Percentiles rank a stretch among this genome's conserved stretches.
Conservation (phyloP, 2,888 invertebrate genomes). For the Ormyrus thymus region DNA sequence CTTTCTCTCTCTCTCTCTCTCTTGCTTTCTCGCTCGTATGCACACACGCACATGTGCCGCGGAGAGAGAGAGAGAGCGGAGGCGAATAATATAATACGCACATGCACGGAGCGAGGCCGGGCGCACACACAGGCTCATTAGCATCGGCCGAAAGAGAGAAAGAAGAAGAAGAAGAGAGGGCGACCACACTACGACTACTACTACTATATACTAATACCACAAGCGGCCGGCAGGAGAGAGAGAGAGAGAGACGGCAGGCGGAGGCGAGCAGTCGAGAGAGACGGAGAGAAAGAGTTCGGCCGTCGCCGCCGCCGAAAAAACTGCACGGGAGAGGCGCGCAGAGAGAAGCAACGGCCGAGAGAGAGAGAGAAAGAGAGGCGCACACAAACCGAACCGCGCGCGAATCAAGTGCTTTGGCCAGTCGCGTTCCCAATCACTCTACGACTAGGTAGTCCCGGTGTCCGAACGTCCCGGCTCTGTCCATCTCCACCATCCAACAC, state of each 20-base stretch:
- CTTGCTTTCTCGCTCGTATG: constrained; percentile 28
- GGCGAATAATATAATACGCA: constrained; percentile 52
- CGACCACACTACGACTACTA: constrained; percentile 50
- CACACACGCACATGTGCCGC: constrained; percentile 52
- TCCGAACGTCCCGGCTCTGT: constrained; percentile 62
- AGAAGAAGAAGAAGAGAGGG: constrained; percentile 52
- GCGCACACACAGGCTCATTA: constrained; percentile 61
- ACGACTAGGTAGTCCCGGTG: constrained; percentile 75
- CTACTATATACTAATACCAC: constrained; percentile 55
- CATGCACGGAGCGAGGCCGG: constrained; percentile 56
- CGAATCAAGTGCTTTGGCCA: constrained; percentile 74
- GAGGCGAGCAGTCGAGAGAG: constrained; percentile 38
- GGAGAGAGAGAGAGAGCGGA: constrained; percentile 3
- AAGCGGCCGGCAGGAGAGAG: neutral
- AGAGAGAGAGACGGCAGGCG: constrained; percentile 39
- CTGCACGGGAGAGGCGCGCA: constrained; percentile 72
- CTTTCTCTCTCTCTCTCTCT: constrained; percentile 40
- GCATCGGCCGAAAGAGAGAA: constrained; percentile 58
- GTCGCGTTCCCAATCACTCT: constrained; percentile 76
- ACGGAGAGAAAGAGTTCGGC: constrained; percentile 53
- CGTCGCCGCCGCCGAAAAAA: constrained; percentile 69
- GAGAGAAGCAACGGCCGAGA: constrained; percentile 34
- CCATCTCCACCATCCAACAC: constrained; percentile 42
- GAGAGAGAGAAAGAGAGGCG: constrained; percentile 3
- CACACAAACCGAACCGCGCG: constrained; percentile 54